Conservation (phyloP, 2,888 invertebrate genomes). For the Agrochola circellaris region DNA sequence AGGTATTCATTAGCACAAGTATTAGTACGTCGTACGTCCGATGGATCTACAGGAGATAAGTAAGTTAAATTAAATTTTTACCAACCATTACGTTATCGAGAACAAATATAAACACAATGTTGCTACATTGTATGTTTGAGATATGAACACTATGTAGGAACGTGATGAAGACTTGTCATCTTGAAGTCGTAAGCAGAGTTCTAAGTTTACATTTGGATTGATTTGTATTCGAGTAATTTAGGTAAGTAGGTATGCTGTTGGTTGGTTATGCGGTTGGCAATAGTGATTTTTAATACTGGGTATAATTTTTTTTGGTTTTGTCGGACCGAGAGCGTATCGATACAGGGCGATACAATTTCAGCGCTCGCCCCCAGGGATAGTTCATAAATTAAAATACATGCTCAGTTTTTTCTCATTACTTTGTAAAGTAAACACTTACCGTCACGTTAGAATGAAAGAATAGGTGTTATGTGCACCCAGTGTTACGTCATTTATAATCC, state of each 20-base stretch:
- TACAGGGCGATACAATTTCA: slow-evolving; percentile 5
- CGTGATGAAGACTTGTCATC: slow-evolving; percentile 25
- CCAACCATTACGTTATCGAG: slow-evolving; percentile 53
- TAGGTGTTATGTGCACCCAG: slow-evolving; percentile 53
- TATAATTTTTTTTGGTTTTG: slow-evolving; percentile 6
- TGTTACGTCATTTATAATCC: slow-evolving; percentile 55
- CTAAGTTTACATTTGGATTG: neutral
- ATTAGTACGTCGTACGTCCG: neutral
- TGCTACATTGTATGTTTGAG: slow-evolving; percentile 34
- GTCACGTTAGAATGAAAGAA: slow-evolving; percentile 25
- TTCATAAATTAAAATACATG: slow-evolving; percentile 14
- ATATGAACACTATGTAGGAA: slow-evolving; percentile 40
- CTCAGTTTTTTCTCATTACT: slow-evolving; percentile 18
- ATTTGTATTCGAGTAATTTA: neutral
- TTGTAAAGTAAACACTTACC: slow-evolving; percentile 12
- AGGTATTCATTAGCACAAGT: neutral
- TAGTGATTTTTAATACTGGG: slow-evolving; percentile 12
- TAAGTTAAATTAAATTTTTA: slow-evolving; percentile 50
- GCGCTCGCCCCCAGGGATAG: neutral
- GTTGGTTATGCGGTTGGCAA: too few species aligned
- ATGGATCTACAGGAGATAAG: slow-evolving; percentile 39
- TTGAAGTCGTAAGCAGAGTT: slow-evolving; percentile 6
- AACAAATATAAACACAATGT: slow-evolving; percentile 62
- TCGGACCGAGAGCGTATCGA: neutral
- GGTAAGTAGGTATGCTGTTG: too few species aligned